These are phyloP conservation scores for Phyllotreta cruciferae DNA, from an alignment of 2,888 invertebrate genomes.

Conservation along the genomic window DNA sequence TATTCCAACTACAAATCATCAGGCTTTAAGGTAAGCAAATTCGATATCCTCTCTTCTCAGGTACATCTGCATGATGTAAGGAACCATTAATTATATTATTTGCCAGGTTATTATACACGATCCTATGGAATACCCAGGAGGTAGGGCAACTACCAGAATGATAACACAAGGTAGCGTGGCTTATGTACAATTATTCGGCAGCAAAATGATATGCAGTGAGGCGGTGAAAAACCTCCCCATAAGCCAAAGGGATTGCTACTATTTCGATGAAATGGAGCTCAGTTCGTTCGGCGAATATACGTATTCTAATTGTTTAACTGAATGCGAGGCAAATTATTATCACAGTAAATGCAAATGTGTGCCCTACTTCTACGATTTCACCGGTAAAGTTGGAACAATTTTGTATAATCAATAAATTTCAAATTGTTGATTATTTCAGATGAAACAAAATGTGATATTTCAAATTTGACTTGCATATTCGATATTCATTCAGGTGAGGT, in stretches of 20 bases:
- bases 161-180: slow-evolving; percentile 40
- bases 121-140: slow-evolving; percentile 49
- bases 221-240: slow-evolving; percentile 44
- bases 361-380: slow-evolving; percentile 50
- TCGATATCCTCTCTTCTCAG: not conserved
- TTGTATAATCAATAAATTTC: slow-evolving; percentile 6
- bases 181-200: slow-evolving; percentile 46
- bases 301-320: slow-evolving; percentile 52
- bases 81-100: not conserved
- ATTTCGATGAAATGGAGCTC: slow-evolving; percentile 42
- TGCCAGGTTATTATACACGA: slow-evolving; percentile 50
- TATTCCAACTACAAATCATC: slow-evolving; percentile 43
- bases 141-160: slow-evolving; percentile 39
- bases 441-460: slow-evolving; percentile 51
- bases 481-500: slow-evolving; percentile 37
- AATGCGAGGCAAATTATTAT: slow-evolving; percentile 46
- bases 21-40: slow-evolving; percentile 47
- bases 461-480: slow-evolving; percentile 51
- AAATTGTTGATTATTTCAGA: slow-evolving; percentile 27
- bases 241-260: slow-evolving; percentile 50
- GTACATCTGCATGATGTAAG: slow-evolving; percentile 8
- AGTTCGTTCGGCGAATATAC: slow-evolving; percentile 49
- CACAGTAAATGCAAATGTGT: slow-evolving; percentile 51
- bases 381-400: slow-evolving; percentile 27
- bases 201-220: slow-evolving; percentile 45